Evolutionary conservation across 1,140 invertebrate species (phyloP).

Genomic region (Cyrtorhinus lividipennis): DNA sequence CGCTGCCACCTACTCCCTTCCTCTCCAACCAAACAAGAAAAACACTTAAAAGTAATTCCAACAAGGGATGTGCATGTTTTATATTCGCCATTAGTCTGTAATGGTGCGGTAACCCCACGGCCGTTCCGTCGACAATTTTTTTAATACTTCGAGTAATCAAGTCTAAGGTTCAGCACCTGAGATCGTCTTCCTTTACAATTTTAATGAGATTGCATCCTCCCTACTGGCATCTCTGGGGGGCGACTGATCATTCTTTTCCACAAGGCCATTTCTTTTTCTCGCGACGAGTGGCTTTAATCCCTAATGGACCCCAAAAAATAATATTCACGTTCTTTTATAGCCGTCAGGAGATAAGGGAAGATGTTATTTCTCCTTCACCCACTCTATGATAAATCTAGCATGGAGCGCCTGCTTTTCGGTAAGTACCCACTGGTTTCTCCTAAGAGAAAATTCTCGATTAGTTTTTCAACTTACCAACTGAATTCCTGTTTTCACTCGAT

Average conservation of each 20-base stretch:
- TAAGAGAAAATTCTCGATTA: too few species aligned
- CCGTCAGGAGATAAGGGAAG: neutral
- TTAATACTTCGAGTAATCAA: constrained; percentile 16
- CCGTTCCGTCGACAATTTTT: constrained; percentile 11
- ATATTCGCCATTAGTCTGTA: constrained; percentile 17
- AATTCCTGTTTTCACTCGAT: too few species aligned
- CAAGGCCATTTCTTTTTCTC: neutral
- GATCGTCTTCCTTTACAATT: constrained; percentile 17
- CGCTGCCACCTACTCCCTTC: too few species aligned
- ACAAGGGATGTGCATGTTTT: constrained; percentile 18
- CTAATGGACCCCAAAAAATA: constrained; percentile 3
- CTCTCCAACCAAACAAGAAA: constrained; percentile 8
- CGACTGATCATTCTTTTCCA: constrained; percentile 13
- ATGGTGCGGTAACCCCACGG: neutral
- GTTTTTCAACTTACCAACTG: too few species aligned
- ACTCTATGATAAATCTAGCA: too few species aligned
- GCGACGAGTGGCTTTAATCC: neutral
- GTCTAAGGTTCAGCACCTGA: constrained; percentile 14
- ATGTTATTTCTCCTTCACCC: too few species aligned
- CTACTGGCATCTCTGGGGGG: constrained; percentile 10
- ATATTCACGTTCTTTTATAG: neutral
- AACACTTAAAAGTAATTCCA: constrained; percentile 21
- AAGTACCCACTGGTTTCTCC: too few species aligned
- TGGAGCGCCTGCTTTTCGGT: too few species aligned
- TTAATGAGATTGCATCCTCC: constrained; percentile 18